These are phyloP conservation scores for Macrotrachela quadricornifera DNA, from an alignment of 1,140 invertebrate genomes.

Conservation along the genomic window DNA sequence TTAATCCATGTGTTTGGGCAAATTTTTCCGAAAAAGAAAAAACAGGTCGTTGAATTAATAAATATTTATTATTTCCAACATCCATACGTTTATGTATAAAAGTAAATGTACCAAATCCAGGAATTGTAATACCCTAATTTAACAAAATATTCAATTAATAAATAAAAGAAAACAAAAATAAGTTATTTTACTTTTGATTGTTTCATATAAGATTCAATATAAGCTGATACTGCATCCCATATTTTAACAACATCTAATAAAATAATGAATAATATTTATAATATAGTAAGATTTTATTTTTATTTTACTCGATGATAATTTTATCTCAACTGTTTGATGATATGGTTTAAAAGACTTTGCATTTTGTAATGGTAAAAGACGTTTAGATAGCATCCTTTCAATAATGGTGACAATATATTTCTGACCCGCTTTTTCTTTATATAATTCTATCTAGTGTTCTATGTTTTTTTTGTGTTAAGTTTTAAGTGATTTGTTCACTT, in stretches of 20 bases:
- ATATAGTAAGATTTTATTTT: too few relatives aligned
- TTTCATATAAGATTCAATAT: conserved; percentile 26
- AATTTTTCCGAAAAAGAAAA: conserved; percentile 28
- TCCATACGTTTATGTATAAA: conserved; percentile 26
- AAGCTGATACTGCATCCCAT: conserved; percentile 25
- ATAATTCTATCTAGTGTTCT: too few relatives aligned
- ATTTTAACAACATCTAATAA: conserved; percentile 26
- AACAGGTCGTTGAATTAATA: conserved; percentile 25
- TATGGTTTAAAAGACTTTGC: conserved; percentile 13
- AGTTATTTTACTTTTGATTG: conserved; percentile 19
- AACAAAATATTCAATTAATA: conserved; percentile 6
- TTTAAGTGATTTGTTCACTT: too few relatives aligned
- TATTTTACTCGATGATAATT: too few relatives aligned
- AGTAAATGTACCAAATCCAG: conserved; percentile 24
- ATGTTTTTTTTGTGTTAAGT: too few relatives aligned
- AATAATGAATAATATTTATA: too few relatives aligned
- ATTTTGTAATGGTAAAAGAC: too few relatives aligned
- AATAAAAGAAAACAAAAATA: background rate
- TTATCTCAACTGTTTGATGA: too few relatives aligned
- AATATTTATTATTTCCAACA: conserved; percentile 26
- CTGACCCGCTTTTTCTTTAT: too few relatives aligned
- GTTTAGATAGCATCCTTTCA: background rate
- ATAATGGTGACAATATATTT: too few relatives aligned
- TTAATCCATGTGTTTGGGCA: conserved; percentile 22
- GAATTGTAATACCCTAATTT: conserved; percentile 23